A percentile compares a stretch with the other conserved stretches of the same genome.
phyloP scores from a whole-genome alignment of 2,113 vertebrate genomes.

The Erinaceus europaeus region DNA sequence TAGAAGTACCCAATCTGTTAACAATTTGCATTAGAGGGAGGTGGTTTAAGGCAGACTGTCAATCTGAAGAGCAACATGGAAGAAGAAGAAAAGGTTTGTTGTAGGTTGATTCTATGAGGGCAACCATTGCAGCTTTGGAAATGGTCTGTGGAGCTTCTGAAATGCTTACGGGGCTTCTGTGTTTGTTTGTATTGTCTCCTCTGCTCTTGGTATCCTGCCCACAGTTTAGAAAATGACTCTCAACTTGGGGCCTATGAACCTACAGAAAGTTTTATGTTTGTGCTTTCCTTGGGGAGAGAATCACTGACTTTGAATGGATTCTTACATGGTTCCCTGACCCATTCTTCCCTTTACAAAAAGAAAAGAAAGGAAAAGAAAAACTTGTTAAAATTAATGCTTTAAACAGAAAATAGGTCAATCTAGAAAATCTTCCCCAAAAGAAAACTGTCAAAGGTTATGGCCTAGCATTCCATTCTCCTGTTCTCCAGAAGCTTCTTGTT shows the following conservation, averaged over 20 bases:
- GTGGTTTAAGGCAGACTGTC: conserved; percentile 2
- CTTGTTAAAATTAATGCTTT: neutral
- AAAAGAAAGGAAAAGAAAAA: neutral
- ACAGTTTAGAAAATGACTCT: neutral
- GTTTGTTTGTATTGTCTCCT: neutral
- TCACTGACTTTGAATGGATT: neutral
- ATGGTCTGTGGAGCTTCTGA: neutral
- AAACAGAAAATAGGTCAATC: neutral
- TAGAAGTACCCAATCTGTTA: conserved; percentile 22
- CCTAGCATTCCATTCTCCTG: neutral
- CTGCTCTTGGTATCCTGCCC: neutral
- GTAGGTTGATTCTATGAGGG: neutral
- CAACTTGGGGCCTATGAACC: neutral
- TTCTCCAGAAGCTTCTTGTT: neutral
- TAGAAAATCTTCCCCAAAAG: conserved; percentile 9
- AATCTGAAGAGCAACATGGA: neutral
- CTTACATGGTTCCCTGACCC: neutral
- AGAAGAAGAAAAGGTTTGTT: no score
- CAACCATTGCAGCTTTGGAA: neutral
- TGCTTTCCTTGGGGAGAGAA: neutral
- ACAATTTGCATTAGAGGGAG: conserved; percentile 20
- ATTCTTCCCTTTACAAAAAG: no score
- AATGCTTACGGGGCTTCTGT: neutral
- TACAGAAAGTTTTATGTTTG: neutral
- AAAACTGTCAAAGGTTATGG: neutral